These are phyloP conservation scores for Drosophila bunnanda DNA, from an alignment of 2,888 invertebrate genomes.

Conservation along the genomic window DNA sequence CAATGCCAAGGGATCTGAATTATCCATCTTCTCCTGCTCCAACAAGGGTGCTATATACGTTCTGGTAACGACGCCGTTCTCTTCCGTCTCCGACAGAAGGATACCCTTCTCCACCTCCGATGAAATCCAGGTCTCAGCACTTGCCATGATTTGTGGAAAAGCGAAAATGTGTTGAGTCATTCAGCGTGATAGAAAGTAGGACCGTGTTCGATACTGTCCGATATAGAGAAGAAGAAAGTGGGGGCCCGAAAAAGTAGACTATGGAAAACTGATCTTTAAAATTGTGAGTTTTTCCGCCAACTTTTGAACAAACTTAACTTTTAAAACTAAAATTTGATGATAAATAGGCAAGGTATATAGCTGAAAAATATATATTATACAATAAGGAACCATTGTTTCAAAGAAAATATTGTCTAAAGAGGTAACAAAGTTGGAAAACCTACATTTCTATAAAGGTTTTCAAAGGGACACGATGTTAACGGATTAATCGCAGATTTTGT, in stretches of 20 bases:
- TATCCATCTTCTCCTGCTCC: background rate
- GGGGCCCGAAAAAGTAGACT: background rate
- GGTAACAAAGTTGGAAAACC: no score
- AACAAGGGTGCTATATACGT: slow-evolving; percentile 16
- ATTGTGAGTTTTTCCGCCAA: background rate
- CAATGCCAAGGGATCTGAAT: background rate
- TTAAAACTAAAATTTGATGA: background rate
- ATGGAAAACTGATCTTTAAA: background rate
- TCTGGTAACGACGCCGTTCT: slow-evolving; percentile 21
- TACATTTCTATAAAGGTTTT: background rate
- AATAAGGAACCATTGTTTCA: background rate
- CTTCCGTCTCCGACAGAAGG: slow-evolving; percentile 25
- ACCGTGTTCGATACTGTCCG: slow-evolving; percentile 12
- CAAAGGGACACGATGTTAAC: background rate
- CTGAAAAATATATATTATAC: no score
- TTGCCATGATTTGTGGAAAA: slow-evolving; percentile 15
- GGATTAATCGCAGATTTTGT: background rate
- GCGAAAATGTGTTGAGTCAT: slow-evolving; percentile 9
- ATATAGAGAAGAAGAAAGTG: slow-evolving; percentile 14
- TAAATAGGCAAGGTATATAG: background rate
- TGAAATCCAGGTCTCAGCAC: background rate
- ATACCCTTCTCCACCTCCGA: slow-evolving; percentile 14
- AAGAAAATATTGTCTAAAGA: fast-evolving
- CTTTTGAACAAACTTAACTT: background rate
- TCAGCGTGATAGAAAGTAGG: slow-evolving; percentile 8